Conservation (phyloP, 1,140 invertebrate genomes). For the Laupala kohalensis region DNA sequence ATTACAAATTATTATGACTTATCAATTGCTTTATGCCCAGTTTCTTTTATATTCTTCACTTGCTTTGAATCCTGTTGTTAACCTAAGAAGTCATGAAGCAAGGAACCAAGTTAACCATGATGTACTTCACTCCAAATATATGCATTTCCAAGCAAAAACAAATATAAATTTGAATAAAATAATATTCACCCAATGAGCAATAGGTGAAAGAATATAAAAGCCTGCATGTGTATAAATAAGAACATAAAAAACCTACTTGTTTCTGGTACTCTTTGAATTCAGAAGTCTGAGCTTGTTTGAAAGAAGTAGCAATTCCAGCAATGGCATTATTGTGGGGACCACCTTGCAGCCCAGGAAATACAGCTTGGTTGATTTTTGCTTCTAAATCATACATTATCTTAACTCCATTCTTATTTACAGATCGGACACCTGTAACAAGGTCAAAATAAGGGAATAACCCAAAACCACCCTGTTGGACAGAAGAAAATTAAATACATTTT, state of each 20-base stretch:
- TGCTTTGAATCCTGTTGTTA: too few species aligned
- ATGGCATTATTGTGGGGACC: constrained; percentile 92
- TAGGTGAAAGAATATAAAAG: neutral
- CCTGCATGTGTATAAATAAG: neutral
- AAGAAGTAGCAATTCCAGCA: constrained; percentile 76
- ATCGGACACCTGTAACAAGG: constrained; percentile 32
- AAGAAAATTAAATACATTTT: too few species aligned
- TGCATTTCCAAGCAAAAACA: too few species aligned
- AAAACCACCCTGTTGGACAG: too few species aligned
- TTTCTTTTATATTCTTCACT: too few species aligned
- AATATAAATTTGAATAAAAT: too few species aligned
- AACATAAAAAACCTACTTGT: constrained; percentile 42
- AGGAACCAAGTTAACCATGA: too few species aligned
- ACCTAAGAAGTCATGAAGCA: too few species aligned
- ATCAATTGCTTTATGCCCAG: too few species aligned
- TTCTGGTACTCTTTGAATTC: constrained; percentile 81
- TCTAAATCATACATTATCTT: constrained; percentile 78
- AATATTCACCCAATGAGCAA: neutral
- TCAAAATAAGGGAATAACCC: neutral
- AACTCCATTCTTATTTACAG: constrained; percentile 59
- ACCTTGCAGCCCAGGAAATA: constrained; percentile 87
- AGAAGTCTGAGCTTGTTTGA: constrained; percentile 67
- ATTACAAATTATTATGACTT: too few species aligned
- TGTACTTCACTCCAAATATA: too few species aligned
- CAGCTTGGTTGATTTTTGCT: constrained; percentile 77